phyloP scores from a whole-genome alignment of 2,888 invertebrate species.

The Apoda limacodes region DNA sequence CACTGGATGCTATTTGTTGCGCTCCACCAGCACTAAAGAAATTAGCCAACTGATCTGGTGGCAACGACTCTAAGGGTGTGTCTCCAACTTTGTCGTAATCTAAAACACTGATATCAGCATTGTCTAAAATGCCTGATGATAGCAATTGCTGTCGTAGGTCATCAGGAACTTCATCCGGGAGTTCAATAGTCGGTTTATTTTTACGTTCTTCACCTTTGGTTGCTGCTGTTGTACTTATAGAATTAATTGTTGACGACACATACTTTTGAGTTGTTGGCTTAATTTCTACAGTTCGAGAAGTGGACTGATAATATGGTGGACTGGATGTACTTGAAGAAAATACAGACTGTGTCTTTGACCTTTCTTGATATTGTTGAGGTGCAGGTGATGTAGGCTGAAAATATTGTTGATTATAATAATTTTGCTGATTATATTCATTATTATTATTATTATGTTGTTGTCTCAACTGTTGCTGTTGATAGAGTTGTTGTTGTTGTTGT shows the following conservation, averaged over 20 bases:
- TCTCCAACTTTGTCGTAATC: slow-evolving; percentile 92
- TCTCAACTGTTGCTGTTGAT: slow-evolving; percentile 34
- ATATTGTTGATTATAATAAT: slow-evolving; percentile 36
- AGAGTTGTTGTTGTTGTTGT: slow-evolving; percentile 29
- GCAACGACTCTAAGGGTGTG: slow-evolving; percentile 83
- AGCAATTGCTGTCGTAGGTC: slow-evolving; percentile 85
- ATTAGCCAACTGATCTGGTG: slow-evolving; percentile 87
- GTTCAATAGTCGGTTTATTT: slow-evolving; percentile 62
- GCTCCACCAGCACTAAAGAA: slow-evolving; percentile 88
- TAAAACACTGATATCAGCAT: slow-evolving; percentile 87
- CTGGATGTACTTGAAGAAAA: slow-evolving; percentile 43
- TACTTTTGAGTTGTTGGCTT: slow-evolving; percentile 64
- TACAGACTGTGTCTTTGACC: slow-evolving; percentile 36
- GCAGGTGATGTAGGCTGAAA: slow-evolving; percentile 41
- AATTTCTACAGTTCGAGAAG: slow-evolving; percentile 56
- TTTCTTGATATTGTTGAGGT: slow-evolving; percentile 53
- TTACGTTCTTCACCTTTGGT: slow-evolving; percentile 66
- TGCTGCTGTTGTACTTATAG: slow-evolving; percentile 51
- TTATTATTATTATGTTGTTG: slow-evolving; percentile 28
- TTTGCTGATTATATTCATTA: slow-evolving; percentile 25
- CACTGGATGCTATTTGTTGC: slow-evolving; percentile 77
- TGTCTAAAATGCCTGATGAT: slow-evolving; percentile 86
- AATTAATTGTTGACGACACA: slow-evolving; percentile 56
- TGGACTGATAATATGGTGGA: slow-evolving; percentile 50
- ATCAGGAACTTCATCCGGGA: slow-evolving; percentile 91